A percentile compares a stretch with the other conserved stretches of the same genome.
Conservation (phyloP, 1,140 invertebrate species). For the Eciton burchellii region DNA sequence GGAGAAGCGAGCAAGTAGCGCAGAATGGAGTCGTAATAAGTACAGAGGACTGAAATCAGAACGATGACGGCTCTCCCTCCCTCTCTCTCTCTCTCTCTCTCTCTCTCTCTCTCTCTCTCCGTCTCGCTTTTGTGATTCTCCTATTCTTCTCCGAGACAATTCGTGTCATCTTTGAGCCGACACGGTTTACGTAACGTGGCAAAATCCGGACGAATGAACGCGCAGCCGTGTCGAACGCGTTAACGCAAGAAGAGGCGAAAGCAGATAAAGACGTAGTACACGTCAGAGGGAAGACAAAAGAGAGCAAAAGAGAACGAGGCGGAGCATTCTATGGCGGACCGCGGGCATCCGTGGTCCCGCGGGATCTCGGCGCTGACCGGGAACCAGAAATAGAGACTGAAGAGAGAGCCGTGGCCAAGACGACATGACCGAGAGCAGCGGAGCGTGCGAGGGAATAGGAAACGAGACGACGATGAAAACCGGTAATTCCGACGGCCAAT, state of each 20-base stretch:
- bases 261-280: conserved; percentile 31
- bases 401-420: conserved; percentile 22
- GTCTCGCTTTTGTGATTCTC: conserved; percentile 14
- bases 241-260: conserved; percentile 36
- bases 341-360: conserved; percentile 23
- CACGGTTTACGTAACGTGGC: conserved; percentile 37
- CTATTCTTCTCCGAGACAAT: conserved; percentile 26
- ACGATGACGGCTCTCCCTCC: conserved; percentile 16
- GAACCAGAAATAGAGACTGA: conserved; percentile 35
- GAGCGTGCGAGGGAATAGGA: conserved; percentile 39
- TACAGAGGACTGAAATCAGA: conserved; percentile 27
- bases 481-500: conserved; percentile 35
- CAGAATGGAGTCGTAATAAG: conserved; percentile 49
- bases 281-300: conserved; percentile 52
- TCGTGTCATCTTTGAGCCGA: conserved; percentile 38
- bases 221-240: conserved; percentile 43
- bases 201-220: conserved; percentile 40
- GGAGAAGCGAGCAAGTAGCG: not conserved
- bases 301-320: conserved; percentile 44
- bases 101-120: no score
- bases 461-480: conserved; percentile 25
- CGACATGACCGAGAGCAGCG: conserved; percentile 28
- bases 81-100: no score
- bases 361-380: conserved; percentile 52
- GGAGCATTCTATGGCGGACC: conserved; percentile 45